Conservation (phyloP, 1,140 invertebrate genomes). For the silkworm (Bombyx mori) region ASM3026992v2 NC_085111.1:5547001-5547500, state of each 20-base stretch:
- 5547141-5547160: slow-evolving; percentile 58
- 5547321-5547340: slow-evolving; percentile 69
- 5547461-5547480: slow-evolving; percentile 56
- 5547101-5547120: slow-evolving; percentile 57
- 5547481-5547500: slow-evolving; percentile 49
- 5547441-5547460: slow-evolving; percentile 63
- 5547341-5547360: slow-evolving; percentile 60
- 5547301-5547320: slow-evolving; percentile 48
- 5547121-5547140: slow-evolving; percentile 57
- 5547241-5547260: slow-evolving; percentile 68
- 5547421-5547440: slow-evolving; percentile 65
- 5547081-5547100: slow-evolving; percentile 45
- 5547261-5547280: slow-evolving; percentile 67
- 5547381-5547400: slow-evolving; percentile 46
- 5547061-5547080: slow-evolving; percentile 68
- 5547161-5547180: slow-evolving; percentile 48
- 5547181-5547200: slow-evolving; percentile 19
- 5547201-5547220: slow-evolving; percentile 9
- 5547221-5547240: slow-evolving; percentile 45
- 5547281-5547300: slow-evolving; percentile 56
- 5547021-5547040: slow-evolving; percentile 24
- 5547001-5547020: slow-evolving; percentile 25
- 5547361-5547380: slow-evolving; percentile 54
- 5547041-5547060: slow-evolving; percentile 61
- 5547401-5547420: slow-evolving; percentile 64